phyloP scores from a whole-genome alignment of 2,797 vertebrate species.

The Florisuga fusca region DNA sequence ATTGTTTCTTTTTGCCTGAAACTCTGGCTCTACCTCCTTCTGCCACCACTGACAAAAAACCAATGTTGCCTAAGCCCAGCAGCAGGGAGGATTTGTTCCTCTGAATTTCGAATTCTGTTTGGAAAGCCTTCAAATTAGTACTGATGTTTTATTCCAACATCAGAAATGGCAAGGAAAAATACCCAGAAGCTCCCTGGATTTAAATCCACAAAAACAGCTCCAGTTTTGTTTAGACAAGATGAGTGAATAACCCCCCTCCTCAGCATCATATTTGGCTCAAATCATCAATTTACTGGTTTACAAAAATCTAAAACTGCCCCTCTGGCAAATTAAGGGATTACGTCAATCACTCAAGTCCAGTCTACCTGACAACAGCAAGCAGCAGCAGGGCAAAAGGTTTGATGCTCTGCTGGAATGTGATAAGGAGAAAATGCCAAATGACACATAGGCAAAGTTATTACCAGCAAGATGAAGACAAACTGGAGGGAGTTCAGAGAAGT shows the following conservation, averaged over 20 bases:
- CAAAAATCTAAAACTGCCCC: conserved; percentile 61
- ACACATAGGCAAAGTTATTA: conserved; percentile 69
- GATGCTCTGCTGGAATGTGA: conserved; percentile 69
- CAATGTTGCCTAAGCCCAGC: neutral
- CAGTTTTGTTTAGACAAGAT: conserved; percentile 54
- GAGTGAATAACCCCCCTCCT: conserved; percentile 30
- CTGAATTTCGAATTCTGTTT: conserved; percentile 12
- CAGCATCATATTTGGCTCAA: conserved; percentile 55
- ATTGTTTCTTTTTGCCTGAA: neutral
- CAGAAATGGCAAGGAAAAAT: conserved; percentile 2
- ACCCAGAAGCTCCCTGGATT: conserved; percentile 40
- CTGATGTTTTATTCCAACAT: conserved; percentile 30
- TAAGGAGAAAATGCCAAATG: conserved; percentile 68
- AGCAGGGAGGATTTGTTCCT: neutral
- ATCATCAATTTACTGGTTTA: conserved; percentile 50
- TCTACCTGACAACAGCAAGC: conserved; percentile 56
- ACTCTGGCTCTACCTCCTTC: neutral
- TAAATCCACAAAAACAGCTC: conserved; percentile 32
- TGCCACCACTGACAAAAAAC: neutral
- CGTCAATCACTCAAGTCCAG: conserved; percentile 54
- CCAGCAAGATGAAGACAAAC: conserved; percentile 58
- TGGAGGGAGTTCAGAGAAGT: conserved; percentile 69
- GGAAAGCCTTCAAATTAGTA: conserved; percentile 40
- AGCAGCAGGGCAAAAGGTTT: conserved; percentile 68
- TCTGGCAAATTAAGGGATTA: conserved; percentile 60